Base-by-base conservation (phyloP, 2,113 vertebrate genomes). In the Pteruthius melanotis region DNA sequence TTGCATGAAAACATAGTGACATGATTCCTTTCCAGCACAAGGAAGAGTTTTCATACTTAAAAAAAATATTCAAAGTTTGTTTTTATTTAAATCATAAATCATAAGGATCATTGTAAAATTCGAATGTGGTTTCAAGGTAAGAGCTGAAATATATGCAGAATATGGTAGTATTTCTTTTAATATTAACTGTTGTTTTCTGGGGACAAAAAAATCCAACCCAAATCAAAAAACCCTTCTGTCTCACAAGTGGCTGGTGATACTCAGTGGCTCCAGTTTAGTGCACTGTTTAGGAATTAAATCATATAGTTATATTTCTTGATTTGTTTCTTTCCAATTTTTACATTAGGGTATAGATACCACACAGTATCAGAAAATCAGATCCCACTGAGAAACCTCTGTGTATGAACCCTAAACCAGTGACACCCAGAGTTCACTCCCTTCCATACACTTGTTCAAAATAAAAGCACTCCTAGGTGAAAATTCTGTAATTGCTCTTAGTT, bases 211-310 rank as follows among this genome's bases (percentile, higher is more conserved):
- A 30, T 0, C 3, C 10, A 77, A n/a, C 9, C 3, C 18, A 35
- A 71, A 8, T 2, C 3, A 15, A 45, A 57, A 31, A 18, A 0
- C 0, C 3, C 15, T 50, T 77, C 10, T 13, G 4, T 50, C 10
- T 72, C 65, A 15, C 7, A 54, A 64, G 11, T 49, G 7, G 20
- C 10, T 71, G 26, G 2, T 45, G 39, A 28, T 85, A 31, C 8
- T 80, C 30, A 49, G 22, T 57, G 28, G 5, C 54, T 81, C 11
- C 17, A 47, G 7, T 74, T 35, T 24, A 78, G 49, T 47, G 12
- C 13, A n/a, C 21, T 59, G 22, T 50, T 77, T 39, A 45, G 33
- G 14, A 56, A 47, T 5, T 69, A 27, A 68, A 40, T 68, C 2
- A 28, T 65, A 4, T 45, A 18, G 2, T 59, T 79, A 1, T 4